Evolutionary conservation across 2,113 vertebrate genomes (phyloP).

Genomic region (Cheirogaleus medius): DNA sequence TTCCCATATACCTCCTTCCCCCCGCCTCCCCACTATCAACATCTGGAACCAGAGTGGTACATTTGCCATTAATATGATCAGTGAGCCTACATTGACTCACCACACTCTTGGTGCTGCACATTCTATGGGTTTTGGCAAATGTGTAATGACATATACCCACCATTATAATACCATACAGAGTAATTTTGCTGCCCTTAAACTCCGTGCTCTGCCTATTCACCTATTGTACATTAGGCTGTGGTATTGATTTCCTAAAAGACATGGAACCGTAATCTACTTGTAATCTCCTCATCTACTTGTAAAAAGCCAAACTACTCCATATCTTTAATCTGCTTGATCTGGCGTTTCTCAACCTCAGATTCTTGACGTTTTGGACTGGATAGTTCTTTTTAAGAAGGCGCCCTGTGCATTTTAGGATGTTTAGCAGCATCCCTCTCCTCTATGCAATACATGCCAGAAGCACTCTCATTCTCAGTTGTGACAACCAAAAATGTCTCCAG

Average conservation of each 20-base stretch:
- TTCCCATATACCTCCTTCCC: neutral
- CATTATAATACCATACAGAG: neutral
- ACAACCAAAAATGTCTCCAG: neutral
- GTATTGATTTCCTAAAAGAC: too few relatives aligned
- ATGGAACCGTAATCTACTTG: too few relatives aligned
- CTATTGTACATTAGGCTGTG: too few relatives aligned
- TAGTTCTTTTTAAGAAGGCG: neutral
- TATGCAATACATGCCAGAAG: neutral
- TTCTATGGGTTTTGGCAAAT: neutral
- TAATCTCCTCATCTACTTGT: neutral
- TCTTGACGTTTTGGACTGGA: neutral
- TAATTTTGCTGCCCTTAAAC: neutral
- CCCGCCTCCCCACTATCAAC: neutral
- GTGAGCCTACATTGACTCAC: neutral
- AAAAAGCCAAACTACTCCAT: neutral
- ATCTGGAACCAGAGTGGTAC: neutral
- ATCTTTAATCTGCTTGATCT: neutral
- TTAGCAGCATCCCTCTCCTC: neutral
- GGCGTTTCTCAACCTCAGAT: neutral
- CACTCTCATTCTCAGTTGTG: neutral
- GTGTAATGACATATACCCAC: neutral
- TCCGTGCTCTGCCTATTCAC: neutral
- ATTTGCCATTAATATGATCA: neutral
- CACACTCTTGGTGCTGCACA: neutral
- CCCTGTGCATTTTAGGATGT: neutral